Evolutionary conservation across 2,113 vertebrate species (phyloP), one percentile per base, ranked within the genome.

Genomic region (Melanerpes aurifrons): DNA sequence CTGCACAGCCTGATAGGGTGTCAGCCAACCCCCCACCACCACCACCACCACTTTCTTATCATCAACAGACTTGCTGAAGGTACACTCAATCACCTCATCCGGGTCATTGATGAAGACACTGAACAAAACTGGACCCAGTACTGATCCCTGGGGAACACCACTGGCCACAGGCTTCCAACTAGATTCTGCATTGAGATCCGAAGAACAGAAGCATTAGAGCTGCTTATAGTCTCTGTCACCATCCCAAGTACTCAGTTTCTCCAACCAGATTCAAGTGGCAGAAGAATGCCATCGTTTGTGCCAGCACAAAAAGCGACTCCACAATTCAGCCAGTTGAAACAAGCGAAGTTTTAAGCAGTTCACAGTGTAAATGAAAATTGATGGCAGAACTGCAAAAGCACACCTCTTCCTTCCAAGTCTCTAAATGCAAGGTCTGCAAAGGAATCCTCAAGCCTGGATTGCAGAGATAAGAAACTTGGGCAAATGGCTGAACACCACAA

Each of bases 391-490:
- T 67, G 32, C 40, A 82, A 22, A 86, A 90, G n/a, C 54, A 69
- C 56, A 82, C 57, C n/a, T 72, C 13, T 58, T 70, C 70, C 64
- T 86, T 54, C 73, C 31, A 32, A 50, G 70, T 45, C 53, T 64
- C 73, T 45, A 91, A 91, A 78, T 28, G 43, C 43, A 12, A 56
- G 12, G 48, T 70, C 72, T 86, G 45, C 56, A 68, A 62, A 53
- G 7, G 29, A 95, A 85, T 83, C 28, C 69, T 73, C 47, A 14
- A 92, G 92, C 70, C 96, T 96, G 96, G 95, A 95, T 93, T 50
- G 54, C 35, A 70, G 79, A 96, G 96, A 96, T 97, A 97, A 97
- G 92, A 66, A 94, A 96, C 67, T 82, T 79, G 67, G 56, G 74
- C 25, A 91, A 89, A 85, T 5, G 71, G 69, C 80, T 48, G 66